Evolutionary conservation across 2,113 vertebrate genomes (phyloP), one percentile per base, ranked within the genome.

Genomic region (Danionella cerebrum): DNA sequence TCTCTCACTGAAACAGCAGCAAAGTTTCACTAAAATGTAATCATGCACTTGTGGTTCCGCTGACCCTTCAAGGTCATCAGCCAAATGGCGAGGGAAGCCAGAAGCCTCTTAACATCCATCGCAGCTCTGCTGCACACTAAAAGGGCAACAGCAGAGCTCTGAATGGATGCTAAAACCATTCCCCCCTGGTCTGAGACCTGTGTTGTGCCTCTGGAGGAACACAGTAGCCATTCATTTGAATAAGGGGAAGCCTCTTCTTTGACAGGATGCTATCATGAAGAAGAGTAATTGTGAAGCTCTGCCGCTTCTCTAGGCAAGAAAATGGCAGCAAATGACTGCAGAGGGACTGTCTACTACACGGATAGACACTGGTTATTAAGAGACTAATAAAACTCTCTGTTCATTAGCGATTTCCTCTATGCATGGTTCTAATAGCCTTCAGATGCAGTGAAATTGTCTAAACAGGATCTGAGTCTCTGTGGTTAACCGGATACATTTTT

Each of bases 1-100:
- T 27, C 16, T 33, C 4, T 2, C 18, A 47, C 45, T 47, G 7
- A 63, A 63, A 63, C 42, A 48, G 29, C 59, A 14, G 13, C 2
- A 5, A 14, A n/a, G 24, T 35, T 35, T 35, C 29, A 29, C 41
- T 6, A 35, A 63, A 60, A 63, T 33, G 8, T 12, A 6, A 1
- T 45, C 35, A 47, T 16, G 48, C 42, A 16, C 59, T 29, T 36
- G 12, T 14, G 6, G 7, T 48, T 48, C 12, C 42, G 36, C 2
- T 48, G 42, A 47, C 59, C 59, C 59, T 35, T 63, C 59, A 63
- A 63, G 59, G 59, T 63, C 59, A 63, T 63, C 42, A 63, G 13
- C 4, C 59, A 48, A 63, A 63, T 63, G 44, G 42, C 36, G 29
- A 63, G 19, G 16, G 59, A 41, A 63, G 11, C 42, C 29, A 24